phyloP scores from a whole-genome alignment of 2,888 invertebrate genomes.

The Hylaea fasciaria region DNA sequence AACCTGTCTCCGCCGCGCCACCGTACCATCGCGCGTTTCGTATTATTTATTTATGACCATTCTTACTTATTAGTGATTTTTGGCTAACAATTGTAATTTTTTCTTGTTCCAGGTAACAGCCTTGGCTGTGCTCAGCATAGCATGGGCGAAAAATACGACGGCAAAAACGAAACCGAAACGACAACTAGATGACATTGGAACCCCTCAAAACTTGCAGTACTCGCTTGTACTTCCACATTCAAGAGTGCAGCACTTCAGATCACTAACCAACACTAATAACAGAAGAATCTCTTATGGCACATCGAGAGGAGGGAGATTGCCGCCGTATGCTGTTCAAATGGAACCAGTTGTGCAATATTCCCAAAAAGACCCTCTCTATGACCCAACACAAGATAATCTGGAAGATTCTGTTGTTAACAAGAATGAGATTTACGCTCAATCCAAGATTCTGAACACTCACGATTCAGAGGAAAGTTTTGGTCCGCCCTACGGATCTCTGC shows the following conservation, averaged over 20 bases:
- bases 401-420: constrained; percentile 72
- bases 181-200: constrained; percentile 81
- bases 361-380: constrained; percentile 91
- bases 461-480: constrained; percentile 79
- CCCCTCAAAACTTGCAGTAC: constrained; percentile 85
- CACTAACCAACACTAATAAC: constrained; percentile 70
- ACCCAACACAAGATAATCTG: constrained; percentile 81
- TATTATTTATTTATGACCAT: too few relatives aligned
- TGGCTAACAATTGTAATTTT: constrained; percentile 30
- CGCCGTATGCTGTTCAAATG: constrained; percentile 92
- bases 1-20: too few relatives aligned
- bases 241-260: constrained; percentile 81
- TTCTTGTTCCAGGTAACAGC: constrained; percentile 84
- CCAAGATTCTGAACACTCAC: constrained; percentile 75
- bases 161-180: constrained; percentile 82
- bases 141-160: constrained; percentile 78
- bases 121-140: constrained; percentile 81
- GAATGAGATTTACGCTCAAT: constrained; percentile 79
- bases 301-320: constrained; percentile 79
- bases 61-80: too few relatives aligned
- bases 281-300: constrained; percentile 82
- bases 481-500: constrained; percentile 74
- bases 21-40: too few relatives aligned
- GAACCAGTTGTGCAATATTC: constrained; percentile 92
- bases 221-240: constrained; percentile 85